These are phyloP conservation scores for Sandelia bainsii DNA, from an alignment of 2,797 vertebrate species.

Conservation along the genomic window DNA sequence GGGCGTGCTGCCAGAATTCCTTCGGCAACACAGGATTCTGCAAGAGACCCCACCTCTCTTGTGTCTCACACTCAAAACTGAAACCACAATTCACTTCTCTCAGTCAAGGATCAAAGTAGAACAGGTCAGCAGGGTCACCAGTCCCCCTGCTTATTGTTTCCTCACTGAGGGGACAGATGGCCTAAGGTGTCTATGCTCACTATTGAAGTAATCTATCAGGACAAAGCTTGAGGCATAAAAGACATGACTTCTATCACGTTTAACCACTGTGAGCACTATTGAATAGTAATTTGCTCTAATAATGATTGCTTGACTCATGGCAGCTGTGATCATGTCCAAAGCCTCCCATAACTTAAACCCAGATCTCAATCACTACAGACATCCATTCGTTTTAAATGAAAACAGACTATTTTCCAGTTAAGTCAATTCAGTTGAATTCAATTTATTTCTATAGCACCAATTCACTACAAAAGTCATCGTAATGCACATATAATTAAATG, in stretches of 20 bases:
- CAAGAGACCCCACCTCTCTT: constrained; percentile 44
- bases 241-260: constrained; percentile 57
- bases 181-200: constrained; percentile 67
- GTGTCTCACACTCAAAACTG: constrained; percentile 49
- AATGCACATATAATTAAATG: no score
- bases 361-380: constrained; percentile 38
- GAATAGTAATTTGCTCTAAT: constrained; percentile 74
- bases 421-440: no score
- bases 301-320: constrained; percentile 71
- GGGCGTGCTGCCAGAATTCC: constrained; percentile 69
- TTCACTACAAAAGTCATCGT: no score
- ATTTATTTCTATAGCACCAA: no score
- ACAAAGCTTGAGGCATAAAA: constrained; percentile 49
- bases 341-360: constrained; percentile 51
- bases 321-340: constrained; percentile 61
- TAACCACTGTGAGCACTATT: constrained; percentile 56
- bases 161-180: constrained; percentile 53
- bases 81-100: constrained; percentile 64
- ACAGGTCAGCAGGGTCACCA: constrained; percentile 67
- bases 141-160: constrained; percentile 65
- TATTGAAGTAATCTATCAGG: constrained; percentile 75
- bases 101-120: constrained; percentile 78
- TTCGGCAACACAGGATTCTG: constrained; percentile 49
- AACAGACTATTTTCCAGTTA: constrained; percentile 55
- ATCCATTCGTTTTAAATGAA: constrained; percentile 60